Conservation (phyloP, 2,113 vertebrate genomes). For the Phylloscopus trochilus region DNA sequence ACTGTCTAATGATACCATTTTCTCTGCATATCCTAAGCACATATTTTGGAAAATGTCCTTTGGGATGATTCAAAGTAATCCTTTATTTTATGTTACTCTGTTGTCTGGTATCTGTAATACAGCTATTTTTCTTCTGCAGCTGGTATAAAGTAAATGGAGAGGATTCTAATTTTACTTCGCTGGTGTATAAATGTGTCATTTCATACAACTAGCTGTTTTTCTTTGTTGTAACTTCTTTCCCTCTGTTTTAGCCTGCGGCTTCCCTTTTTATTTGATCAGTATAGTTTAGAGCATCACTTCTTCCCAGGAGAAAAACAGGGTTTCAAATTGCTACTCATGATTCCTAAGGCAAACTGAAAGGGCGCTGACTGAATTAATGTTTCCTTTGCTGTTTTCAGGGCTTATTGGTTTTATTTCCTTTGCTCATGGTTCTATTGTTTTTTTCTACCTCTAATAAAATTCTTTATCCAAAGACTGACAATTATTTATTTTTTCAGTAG, state of each 20-base stretch:
- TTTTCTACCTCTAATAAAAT: slow-evolving; percentile 51
- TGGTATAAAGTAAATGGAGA: slow-evolving; percentile 62
- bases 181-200: slow-evolving; percentile 75
- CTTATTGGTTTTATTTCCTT: slow-evolving; percentile 75
- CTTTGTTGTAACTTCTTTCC: slow-evolving; percentile 77
- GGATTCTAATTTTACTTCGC: slow-evolving; percentile 76
- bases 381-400: slow-evolving; percentile 62
- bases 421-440: slow-evolving; percentile 39
- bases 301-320: slow-evolving; percentile 75
- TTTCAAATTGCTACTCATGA: slow-evolving; percentile 76
- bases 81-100: slow-evolving; percentile 49
- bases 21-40: neutral
- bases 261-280: slow-evolving; percentile 80
- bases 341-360: slow-evolving; percentile 73
- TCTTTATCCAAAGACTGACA: slow-evolving; percentile 15
- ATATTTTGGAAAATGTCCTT: neutral
- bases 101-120: slow-evolving; percentile 45
- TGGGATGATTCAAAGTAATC: slow-evolving; percentile 43
- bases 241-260: slow-evolving; percentile 73
- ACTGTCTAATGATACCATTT: neutral
- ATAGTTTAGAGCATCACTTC: slow-evolving; percentile 76
- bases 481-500: slow-evolving; percentile 32
- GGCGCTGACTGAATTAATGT: slow-evolving; percentile 73
- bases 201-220: slow-evolving; percentile 76
- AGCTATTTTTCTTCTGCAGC: slow-evolving; percentile 64